Base-by-base conservation (phyloP, 2,888 invertebrate species). In the Furcula furcula region DNA sequence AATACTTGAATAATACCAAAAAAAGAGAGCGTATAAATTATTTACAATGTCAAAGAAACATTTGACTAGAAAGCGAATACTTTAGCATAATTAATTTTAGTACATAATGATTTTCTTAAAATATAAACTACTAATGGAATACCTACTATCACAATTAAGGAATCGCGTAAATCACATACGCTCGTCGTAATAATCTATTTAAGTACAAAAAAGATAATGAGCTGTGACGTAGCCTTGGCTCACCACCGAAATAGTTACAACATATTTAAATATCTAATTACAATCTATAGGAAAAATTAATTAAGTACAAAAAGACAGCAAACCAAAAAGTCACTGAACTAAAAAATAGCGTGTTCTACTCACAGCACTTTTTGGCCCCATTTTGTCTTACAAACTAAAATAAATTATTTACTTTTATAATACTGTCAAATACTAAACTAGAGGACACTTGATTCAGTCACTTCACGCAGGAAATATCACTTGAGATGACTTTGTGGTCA, bases 141-240 rank as follows among this genome's bases (percentile, higher is more conserved):
- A 72, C 65, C 68, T 76, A 74, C 49, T 85, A 87, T 87, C 86
- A 87, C 86, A 87, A 78, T 76, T 76, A 82, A 86, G 87, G 87
- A 87, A 86, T 84, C 63, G 76, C 85, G 83, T 54, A 71, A 62
- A 55, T 56, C 30, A 26, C 5, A 60, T 57, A 70, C 82, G 81
- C 76, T 20, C 38, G 43, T 51, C 26, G 38, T 42, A 34, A 54
- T 41, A 37, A 50, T 35, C 27, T 5, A 37, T 40, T 35, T 30
- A 19, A 14, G 11, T 11, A 11, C 6, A 16, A 7, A 10, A 18
- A 2, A 3, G 6, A 5, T 14, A 2, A 18, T n/a, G 2, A 27
- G n/a, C 6, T 6, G 7, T 21, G 5, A 56, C 40, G 41, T 46
- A 40, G 37, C 29, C 30, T 33, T 28, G 22, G 25, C 25, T 26